Evolutionary conservation across 1,140 invertebrate species (phyloP).

Genomic region (Drosophila fuyamai): DNA sequence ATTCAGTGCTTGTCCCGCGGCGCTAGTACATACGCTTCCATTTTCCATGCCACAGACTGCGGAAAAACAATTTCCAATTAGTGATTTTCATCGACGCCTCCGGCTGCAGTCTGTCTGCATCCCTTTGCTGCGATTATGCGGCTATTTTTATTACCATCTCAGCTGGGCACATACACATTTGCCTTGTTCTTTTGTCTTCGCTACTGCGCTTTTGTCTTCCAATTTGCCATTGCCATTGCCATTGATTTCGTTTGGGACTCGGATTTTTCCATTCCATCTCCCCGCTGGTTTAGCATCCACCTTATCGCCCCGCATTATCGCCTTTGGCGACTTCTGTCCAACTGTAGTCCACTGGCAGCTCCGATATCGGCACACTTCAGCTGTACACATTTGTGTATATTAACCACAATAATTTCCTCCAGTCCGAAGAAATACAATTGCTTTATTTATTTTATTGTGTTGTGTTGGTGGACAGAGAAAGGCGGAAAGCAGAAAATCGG

Average conservation of each 20-base stretch:
- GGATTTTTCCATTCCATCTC: constrained; percentile 7
- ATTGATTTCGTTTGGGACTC: constrained; percentile 29
- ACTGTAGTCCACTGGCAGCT: constrained; percentile 27
- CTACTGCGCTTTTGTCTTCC: constrained; percentile 28
- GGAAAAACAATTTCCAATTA: constrained; percentile 64
- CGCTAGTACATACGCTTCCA: constrained; percentile 21
- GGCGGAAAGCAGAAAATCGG: background rate
- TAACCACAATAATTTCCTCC: background rate
- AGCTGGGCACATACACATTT: constrained; percentile 16
- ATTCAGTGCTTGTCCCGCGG: constrained; percentile 27
- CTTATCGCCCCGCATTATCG: constrained; percentile 60
- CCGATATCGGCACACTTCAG: constrained; percentile 12
- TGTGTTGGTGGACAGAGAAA: constrained; percentile 3
- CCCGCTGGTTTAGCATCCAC: constrained; percentile 36
- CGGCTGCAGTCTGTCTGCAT: constrained; percentile 12
- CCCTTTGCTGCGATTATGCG: constrained; percentile 54
- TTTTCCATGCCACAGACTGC: constrained; percentile 9
- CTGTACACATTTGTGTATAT: constrained; percentile 8
- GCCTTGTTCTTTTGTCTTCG: constrained; percentile 26
- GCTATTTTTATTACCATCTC: constrained; percentile 46
- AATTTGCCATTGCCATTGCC: constrained; percentile 52
- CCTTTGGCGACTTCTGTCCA: background rate
- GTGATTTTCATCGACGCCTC: constrained; percentile 50
- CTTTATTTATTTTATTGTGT: constrained; percentile 18
- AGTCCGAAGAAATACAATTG: background rate